These are phyloP conservation scores for Tiphia femorata DNA, from an alignment of 2,888 invertebrate species.

Conservation along the genomic window DNA sequence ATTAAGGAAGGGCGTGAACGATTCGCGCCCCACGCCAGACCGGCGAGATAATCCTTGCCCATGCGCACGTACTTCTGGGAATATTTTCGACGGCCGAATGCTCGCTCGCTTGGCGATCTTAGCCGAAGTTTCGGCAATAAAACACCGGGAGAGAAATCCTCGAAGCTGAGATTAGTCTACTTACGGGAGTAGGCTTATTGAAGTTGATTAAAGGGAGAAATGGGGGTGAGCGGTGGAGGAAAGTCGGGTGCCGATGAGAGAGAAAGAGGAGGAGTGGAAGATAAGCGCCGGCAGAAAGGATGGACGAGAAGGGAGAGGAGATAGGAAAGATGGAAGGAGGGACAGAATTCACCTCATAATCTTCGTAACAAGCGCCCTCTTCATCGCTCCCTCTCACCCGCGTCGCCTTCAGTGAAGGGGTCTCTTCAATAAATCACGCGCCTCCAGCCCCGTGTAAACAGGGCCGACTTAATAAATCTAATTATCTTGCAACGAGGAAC, in stretches of 20 bases:
- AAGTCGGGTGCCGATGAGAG: not conserved
- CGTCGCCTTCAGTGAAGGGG: conserved; percentile 34
- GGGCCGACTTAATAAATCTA: conserved; percentile 59
- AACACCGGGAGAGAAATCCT: conserved; percentile 14
- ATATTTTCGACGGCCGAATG: no score
- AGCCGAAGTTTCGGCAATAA: conserved; percentile 27
- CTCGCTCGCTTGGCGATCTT: conserved; percentile 1
- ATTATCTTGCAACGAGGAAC: conserved; percentile 51
- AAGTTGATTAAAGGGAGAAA: conserved; percentile 36
- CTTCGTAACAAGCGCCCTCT: conserved; percentile 50
- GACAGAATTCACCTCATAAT: conserved; percentile 52
- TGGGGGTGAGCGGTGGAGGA: conserved; percentile 6
- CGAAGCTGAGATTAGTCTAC: conserved; percentile 42
- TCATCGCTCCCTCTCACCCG: conserved; percentile 25
- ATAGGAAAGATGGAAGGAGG: conserved; percentile 27
- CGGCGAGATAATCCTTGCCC: no score
- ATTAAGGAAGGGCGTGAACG: no score
- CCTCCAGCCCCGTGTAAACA: conserved; percentile 54
- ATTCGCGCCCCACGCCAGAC: no score
- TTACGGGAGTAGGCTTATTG: conserved; percentile 45
- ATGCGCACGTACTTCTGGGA: no score
- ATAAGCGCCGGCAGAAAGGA: not conserved
- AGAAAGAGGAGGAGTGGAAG: conserved; percentile 8
- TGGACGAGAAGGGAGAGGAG: conserved; percentile 2
- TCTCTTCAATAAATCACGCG: conserved; percentile 58